A percentile compares a stretch with the other conserved stretches of the same genome.
Conservation (phyloP, 2,113 vertebrate genomes). For the Paradisaea rubra region DNA sequence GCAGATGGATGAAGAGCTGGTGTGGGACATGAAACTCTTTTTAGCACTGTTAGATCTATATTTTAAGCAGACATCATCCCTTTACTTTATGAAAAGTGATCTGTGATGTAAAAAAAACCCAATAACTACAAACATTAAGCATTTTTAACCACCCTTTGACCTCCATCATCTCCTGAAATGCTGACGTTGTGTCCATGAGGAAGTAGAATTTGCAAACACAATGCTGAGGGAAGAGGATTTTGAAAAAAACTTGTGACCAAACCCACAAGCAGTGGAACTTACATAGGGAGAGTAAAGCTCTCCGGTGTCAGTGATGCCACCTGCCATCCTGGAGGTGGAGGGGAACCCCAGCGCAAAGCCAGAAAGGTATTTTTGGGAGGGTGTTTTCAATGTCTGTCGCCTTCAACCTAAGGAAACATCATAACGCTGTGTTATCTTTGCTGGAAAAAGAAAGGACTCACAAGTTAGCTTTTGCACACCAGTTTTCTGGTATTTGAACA, state of each 20-base stretch:
- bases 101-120: accelerated
- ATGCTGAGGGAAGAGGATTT: background rate
- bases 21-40: background rate
- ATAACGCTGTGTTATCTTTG: background rate
- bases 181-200: background rate
- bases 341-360: background rate
- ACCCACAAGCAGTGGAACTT: constrained; percentile 61
- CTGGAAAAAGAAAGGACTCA: background rate
- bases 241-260: background rate
- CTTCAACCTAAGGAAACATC: constrained; percentile 29
- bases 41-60: background rate
- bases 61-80: background rate
- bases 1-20: background rate
- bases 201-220: background rate
- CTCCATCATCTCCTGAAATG: background rate
- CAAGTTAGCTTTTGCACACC: background rate
- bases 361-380: background rate
- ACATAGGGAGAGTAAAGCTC: constrained; percentile 95
- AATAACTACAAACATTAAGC: background rate
- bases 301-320: constrained; percentile 90
- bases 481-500: background rate
- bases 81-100: background rate
- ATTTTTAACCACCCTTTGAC: background rate
- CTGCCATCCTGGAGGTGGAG: constrained; percentile 74
- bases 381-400: background rate